These are phyloP conservation scores for Hormaphis cornu DNA, from an alignment of 1,140 invertebrate species.

Conservation along the genomic window DNA sequence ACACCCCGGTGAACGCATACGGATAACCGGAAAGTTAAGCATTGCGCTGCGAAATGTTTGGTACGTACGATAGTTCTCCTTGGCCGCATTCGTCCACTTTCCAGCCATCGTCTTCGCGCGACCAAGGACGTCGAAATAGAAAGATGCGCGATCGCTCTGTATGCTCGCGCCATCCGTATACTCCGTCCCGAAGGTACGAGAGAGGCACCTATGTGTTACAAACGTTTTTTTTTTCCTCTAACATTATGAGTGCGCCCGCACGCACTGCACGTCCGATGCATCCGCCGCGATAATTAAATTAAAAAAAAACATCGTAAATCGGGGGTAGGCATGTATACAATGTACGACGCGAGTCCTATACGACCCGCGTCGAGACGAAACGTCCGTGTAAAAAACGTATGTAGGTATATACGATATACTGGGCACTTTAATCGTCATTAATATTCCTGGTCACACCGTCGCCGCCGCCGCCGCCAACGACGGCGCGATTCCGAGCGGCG, in stretches of 20 bases:
- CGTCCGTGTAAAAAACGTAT: neutral
- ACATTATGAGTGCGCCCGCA: neutral
- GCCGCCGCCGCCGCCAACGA: neutral
- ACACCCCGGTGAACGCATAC: no score
- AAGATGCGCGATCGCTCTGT: no score
- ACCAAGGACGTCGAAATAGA: no score
- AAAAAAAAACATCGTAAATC: slow-evolving; percentile 28
- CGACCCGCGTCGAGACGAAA: neutral
- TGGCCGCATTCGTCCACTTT: no score
- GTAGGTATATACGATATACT: neutral
- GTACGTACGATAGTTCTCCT: no score
- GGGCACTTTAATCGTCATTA: neutral
- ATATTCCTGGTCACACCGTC: slow-evolving; percentile 10
- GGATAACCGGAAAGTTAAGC: no score
- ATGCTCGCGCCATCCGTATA: no score
- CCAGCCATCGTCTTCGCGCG: no score
- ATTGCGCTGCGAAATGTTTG: no score
- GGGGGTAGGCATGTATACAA: neutral
- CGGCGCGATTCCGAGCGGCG: neutral
- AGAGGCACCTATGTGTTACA: no score
- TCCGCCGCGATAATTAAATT: slow-evolving; percentile 25
- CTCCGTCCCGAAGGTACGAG: neutral
- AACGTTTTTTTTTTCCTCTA: no score
- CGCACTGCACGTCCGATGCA: neutral
- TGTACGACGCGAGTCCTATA: neutral